A percentile compares a stretch with the other conserved stretches of the same genome.
These are phyloP conservation scores for Melipona quadrifasciata DNA, from an alignment of 1,140 invertebrate species.

Conservation along the genomic window DNA sequence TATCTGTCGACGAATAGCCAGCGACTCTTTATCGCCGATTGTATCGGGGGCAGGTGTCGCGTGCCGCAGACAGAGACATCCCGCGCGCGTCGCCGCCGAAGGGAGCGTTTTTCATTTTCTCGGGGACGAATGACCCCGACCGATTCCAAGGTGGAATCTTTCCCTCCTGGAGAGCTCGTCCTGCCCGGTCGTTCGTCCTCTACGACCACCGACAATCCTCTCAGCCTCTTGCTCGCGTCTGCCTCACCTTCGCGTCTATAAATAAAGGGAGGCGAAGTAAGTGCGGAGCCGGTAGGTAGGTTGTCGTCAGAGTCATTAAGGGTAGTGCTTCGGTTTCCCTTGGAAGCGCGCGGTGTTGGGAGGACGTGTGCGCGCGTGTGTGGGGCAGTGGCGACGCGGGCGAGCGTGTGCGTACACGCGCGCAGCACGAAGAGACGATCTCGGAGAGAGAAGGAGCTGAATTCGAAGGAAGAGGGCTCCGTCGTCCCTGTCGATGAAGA, in stretches of 20 bases:
- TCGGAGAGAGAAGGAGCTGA: neutral
- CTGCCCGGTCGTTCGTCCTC: conserved; percentile 52
- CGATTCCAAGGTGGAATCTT: neutral
- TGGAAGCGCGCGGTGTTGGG: conserved; percentile 26
- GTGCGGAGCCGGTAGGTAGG: conserved; percentile 60
- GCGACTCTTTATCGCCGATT: conserved; percentile 38
- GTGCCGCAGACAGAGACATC: neutral
- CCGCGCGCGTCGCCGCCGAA: neutral
- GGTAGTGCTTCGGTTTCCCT: conserved; percentile 73
- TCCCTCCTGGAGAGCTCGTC: conserved; percentile 37
- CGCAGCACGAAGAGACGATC: neutral
- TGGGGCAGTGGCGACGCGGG: neutral
- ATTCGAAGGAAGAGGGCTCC: conserved; percentile 49
- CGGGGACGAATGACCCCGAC: conserved; percentile 19
- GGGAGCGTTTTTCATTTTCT: conserved; percentile 59
- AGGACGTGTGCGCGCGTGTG: neutral
- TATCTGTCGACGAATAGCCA: conserved; percentile 5
- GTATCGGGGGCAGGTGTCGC: conserved; percentile 22
- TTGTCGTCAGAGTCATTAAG: conserved; percentile 74
- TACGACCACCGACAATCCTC: conserved; percentile 1
- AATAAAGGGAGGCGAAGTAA: conserved; percentile 70
- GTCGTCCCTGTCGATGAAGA: conserved; percentile 28
- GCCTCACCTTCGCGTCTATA: conserved; percentile 60
- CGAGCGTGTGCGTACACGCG: conserved; percentile 11
- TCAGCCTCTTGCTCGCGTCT: conserved; percentile 36